Conservation (phyloP, 2,888 invertebrate species). For the Coremacera marginata region DNA sequence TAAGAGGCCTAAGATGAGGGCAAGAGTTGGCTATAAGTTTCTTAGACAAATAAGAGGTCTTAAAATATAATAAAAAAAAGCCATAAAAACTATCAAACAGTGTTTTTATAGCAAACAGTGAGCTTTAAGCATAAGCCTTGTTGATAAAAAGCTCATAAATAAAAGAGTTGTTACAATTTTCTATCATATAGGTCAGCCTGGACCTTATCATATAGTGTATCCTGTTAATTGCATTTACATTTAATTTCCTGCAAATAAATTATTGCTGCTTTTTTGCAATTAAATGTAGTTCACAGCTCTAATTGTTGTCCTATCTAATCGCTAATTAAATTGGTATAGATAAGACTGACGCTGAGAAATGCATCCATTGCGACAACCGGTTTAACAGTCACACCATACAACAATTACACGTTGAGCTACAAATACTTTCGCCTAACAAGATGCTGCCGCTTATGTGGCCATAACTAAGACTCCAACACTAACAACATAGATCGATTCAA, state of each 20-base stretch:
- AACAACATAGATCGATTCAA: not conserved
- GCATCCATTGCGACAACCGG: slow-evolving; percentile 1
- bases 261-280: not conserved
- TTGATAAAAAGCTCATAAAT: too few species aligned
- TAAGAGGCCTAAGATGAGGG: too few species aligned
- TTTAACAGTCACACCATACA: not conserved
- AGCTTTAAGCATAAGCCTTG: too few species aligned
- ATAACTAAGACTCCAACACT: not conserved
- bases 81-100: too few species aligned
- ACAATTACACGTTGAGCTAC: not conserved
- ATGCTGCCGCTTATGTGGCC: slow-evolving; percentile 12
- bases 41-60: too few species aligned
- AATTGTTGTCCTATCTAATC: slow-evolving; percentile 3
- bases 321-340: slow-evolving; percentile 27
- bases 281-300: not conserved
- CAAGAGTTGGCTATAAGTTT: too few species aligned
- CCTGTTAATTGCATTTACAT: not conserved
- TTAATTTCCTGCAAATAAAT: not conserved
- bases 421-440: slow-evolving; percentile 25
- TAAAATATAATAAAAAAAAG: too few species aligned
- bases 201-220: not conserved
- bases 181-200: not conserved
- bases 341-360: slow-evolving; percentile 8
- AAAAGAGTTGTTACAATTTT: too few species aligned
- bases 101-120: too few species aligned